phyloP scores from a whole-genome alignment of 1,140 invertebrate genomes.

The Hesperophylax magnus region DNA sequence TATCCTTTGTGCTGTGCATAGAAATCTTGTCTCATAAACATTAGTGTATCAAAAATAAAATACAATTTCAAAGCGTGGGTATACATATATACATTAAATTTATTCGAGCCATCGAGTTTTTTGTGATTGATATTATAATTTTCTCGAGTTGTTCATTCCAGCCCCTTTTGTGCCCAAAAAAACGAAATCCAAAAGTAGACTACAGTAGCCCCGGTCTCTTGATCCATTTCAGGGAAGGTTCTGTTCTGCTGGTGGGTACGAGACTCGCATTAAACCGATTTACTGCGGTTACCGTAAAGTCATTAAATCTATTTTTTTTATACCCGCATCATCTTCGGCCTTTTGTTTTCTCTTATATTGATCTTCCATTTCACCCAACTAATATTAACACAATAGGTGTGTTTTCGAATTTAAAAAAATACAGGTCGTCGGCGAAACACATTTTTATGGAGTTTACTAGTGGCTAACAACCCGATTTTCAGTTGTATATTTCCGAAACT shows the following conservation, averaged over 20 bases:
- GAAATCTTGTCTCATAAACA: too few relatives aligned
- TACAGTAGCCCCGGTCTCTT: background rate
- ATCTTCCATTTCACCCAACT: slow-evolving; percentile 11
- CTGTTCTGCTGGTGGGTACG: background rate
- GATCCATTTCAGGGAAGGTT: background rate
- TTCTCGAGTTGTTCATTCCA: too few relatives aligned
- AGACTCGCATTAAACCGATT: slow-evolving; percentile 51
- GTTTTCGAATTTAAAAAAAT: background rate
- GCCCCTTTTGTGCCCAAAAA: too few relatives aligned
- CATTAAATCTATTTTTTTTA: slow-evolving; percentile 36
- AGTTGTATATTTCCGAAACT: too few relatives aligned
- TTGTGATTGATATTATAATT: background rate
- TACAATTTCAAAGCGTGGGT: too few relatives aligned
- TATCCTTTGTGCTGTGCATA: too few relatives aligned
- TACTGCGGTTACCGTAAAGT: slow-evolving; percentile 47
- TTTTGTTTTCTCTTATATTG: slow-evolving; percentile 37
- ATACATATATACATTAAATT: too few relatives aligned
- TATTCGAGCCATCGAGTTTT: background rate
- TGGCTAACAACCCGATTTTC: too few relatives aligned
- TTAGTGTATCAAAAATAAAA: too few relatives aligned
- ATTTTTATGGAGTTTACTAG: background rate
- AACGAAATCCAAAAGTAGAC: too few relatives aligned
- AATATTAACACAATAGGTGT: background rate
- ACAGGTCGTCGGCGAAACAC: background rate
- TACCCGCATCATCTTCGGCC: slow-evolving; percentile 13